A percentile compares a stretch with the other conserved stretches of the same genome.
phyloP scores from a whole-genome alignment of 2,888 invertebrate genomes.

The Amphipyra tragopoginis region DNA sequence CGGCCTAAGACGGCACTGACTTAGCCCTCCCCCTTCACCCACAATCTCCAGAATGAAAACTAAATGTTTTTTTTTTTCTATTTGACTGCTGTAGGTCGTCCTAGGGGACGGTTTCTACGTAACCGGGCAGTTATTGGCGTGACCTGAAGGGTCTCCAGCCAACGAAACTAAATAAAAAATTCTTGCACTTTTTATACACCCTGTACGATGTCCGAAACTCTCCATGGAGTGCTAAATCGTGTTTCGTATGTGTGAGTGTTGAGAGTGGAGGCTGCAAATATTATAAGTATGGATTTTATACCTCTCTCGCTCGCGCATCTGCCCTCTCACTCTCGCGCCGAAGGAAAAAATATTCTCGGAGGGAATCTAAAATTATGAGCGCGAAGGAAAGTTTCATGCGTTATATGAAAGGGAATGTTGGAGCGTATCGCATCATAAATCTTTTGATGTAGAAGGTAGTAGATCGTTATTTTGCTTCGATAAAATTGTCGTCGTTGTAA shows the following conservation, averaged over 20 bases:
- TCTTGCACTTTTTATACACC: slow-evolving; percentile 54
- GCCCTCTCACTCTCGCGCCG: slow-evolving; percentile 72
- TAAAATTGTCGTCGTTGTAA: slow-evolving; percentile 67
- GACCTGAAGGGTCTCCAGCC: too few species aligned
- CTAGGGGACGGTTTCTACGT: too few species aligned
- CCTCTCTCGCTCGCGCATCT: slow-evolving; percentile 73
- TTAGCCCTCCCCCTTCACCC: too few species aligned
- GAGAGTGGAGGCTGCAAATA: slow-evolving; percentile 88
- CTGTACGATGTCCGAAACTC: slow-evolving; percentile 82
- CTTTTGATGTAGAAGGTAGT: slow-evolving; percentile 73
- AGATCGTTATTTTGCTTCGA: slow-evolving; percentile 73
- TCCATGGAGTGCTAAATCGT: slow-evolving; percentile 86
- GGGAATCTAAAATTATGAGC: slow-evolving; percentile 87
- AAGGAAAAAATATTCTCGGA: slow-evolving; percentile 84
- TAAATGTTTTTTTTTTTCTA: too few species aligned
- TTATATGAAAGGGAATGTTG: slow-evolving; percentile 83
- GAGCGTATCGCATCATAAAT: slow-evolving; percentile 83
- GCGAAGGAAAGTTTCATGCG: slow-evolving; percentile 73
- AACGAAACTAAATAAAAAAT: background rate
- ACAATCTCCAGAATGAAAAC: too few species aligned
- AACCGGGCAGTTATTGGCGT: too few species aligned
- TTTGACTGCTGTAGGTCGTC: too few species aligned
- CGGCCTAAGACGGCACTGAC: too few species aligned
- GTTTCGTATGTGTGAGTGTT: slow-evolving; percentile 79
- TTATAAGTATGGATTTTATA: slow-evolving; percentile 90